Percentiles rank a stretch among this genome's conserved stretches.
phyloP scores from a whole-genome alignment of 1,140 invertebrate genomes.

The Euura saliciscinereae region DNA sequence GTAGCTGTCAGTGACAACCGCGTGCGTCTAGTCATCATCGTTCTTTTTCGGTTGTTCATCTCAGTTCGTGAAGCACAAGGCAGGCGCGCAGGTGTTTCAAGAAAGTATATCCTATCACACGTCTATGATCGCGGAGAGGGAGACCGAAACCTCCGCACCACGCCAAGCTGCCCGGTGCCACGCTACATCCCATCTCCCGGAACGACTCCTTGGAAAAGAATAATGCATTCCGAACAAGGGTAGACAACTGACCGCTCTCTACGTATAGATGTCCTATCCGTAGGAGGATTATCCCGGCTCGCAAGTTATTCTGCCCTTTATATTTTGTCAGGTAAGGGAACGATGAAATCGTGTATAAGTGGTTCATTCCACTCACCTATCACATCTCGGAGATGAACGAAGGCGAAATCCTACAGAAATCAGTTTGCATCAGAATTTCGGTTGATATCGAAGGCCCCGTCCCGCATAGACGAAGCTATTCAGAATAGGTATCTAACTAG shows the following conservation, averaged over 20 bases:
- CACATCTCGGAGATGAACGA: too few species aligned
- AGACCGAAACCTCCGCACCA: neutral
- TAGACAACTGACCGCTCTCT: conserved; percentile 5
- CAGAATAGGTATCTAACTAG: too few species aligned
- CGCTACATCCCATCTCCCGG: neutral
- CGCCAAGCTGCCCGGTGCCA: neutral
- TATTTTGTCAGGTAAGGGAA: conserved; percentile 5
- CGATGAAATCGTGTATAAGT: neutral
- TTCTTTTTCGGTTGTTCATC: neutral
- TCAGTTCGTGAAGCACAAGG: neutral
- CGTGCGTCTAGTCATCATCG: conserved; percentile 3
- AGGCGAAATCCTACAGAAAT: too few species aligned
- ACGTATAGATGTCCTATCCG: conserved; percentile 2
- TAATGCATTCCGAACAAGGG: conserved; percentile 5
- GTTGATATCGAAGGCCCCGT: too few species aligned
- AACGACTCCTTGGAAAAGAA: neutral
- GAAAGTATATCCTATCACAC: conserved; percentile 3
- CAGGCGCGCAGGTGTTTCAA: conserved; percentile 1
- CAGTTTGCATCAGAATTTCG: too few species aligned
- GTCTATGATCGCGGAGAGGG: neutral
- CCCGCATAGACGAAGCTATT: too few species aligned
- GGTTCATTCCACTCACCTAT: too few species aligned
- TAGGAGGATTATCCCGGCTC: neutral
- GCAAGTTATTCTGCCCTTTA: conserved; percentile 5
- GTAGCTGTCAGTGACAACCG: neutral